A percentile compares a stretch with the other conserved stretches of the same genome.
Evolutionary conservation across 1,140 invertebrate species (phyloP).

Genomic region (Hestina assimilis): DNA sequence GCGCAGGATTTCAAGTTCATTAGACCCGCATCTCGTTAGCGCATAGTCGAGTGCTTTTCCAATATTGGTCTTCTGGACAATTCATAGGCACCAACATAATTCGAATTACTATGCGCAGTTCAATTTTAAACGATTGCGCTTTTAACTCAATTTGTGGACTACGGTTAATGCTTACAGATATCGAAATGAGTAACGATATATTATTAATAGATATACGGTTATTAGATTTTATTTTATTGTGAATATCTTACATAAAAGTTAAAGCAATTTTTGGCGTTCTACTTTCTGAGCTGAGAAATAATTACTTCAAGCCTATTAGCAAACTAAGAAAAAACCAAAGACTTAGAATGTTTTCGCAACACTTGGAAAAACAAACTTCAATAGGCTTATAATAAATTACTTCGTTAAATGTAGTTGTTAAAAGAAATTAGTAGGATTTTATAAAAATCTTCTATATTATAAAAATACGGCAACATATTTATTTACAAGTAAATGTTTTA

Average conservation of each 20-base stretch:
- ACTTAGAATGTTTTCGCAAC: no score
- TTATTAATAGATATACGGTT: no score
- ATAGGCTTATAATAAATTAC: no score
- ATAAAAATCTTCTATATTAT: no score
- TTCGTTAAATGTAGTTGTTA: no score
- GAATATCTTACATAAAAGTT: no score
- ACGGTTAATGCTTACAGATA: slow-evolving; percentile 15
- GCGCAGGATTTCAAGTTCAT: slow-evolving; percentile 73
- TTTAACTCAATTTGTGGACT: slow-evolving; percentile 39
- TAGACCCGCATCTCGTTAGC: slow-evolving; percentile 72
- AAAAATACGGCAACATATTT: not conserved
- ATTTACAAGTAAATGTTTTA: not conserved
- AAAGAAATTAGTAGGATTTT: no score
- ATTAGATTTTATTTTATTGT: not conserved
- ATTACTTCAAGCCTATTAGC: no score
- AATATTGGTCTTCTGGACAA: slow-evolving; percentile 71
- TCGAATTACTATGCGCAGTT: slow-evolving; percentile 23
- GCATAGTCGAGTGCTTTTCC: slow-evolving; percentile 68
- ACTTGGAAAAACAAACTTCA: no score
- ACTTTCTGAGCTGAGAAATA: no score
- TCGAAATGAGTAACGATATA: not conserved
- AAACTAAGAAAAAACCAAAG: no score
- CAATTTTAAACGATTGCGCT: slow-evolving; percentile 29
- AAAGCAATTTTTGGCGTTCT: no score
- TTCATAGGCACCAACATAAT: slow-evolving; percentile 43